Evolutionary conservation across 2,888 invertebrate species (phyloP).

Genomic region (Piscicola geometra): DNA sequence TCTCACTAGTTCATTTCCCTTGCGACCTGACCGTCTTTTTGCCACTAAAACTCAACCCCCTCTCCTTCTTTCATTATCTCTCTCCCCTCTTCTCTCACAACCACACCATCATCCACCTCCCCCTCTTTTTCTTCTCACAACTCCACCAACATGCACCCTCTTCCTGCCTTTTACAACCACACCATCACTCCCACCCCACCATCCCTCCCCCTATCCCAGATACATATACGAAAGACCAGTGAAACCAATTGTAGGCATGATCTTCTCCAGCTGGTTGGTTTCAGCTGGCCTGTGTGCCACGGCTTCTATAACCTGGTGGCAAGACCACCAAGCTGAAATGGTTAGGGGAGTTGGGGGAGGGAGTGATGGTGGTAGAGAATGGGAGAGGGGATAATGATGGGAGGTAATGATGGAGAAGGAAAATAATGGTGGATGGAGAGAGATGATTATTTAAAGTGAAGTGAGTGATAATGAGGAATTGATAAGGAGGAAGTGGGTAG

Average conservation of each 20-base stretch:
- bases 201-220: constrained; percentile 77
- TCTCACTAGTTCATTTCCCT: too few relatives aligned
- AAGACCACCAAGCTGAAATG: background rate
- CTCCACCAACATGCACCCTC: background rate
- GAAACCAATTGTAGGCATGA: constrained; percentile 73
- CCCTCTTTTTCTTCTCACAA: background rate
- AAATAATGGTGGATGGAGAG: background rate
- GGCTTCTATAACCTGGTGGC: constrained; percentile 64
- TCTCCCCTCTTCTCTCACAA: background rate
- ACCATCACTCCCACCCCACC: background rate
- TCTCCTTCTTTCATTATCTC: background rate
- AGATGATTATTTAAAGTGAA: too few relatives aligned
- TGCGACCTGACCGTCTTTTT: too few relatives aligned
- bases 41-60: background rate
- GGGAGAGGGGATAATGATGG: background rate
- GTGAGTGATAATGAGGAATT: too few relatives aligned
- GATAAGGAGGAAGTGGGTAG: too few relatives aligned
- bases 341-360: background rate
- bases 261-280: constrained; percentile 83
- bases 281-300: constrained; percentile 87
- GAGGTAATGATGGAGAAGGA: background rate
- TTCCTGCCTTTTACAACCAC: background rate
- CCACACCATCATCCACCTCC: background rate
- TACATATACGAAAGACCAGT: constrained; percentile 89
- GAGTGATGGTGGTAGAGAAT: background rate